Evolutionary conservation across 2,888 invertebrate species (phyloP).

Genomic region (Anthophora plumipes): DNA sequence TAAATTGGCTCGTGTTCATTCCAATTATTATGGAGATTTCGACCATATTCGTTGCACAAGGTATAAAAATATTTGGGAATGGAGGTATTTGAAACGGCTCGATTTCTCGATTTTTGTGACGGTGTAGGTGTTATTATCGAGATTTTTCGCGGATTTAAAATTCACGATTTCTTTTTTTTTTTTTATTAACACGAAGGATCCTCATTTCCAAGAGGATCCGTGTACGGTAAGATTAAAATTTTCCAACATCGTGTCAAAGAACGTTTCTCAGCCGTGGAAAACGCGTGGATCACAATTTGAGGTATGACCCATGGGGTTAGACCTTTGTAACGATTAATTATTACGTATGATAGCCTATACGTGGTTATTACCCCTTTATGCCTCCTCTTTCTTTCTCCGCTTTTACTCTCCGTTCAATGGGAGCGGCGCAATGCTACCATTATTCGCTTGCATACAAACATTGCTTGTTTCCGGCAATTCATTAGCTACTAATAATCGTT

Average conservation of each 20-base stretch:
- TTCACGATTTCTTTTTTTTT: too few species aligned
- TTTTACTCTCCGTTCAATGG: slow-evolving; percentile 11
- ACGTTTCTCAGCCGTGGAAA: background rate
- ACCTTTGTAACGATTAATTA: slow-evolving; percentile 25
- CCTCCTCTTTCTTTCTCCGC: background rate
- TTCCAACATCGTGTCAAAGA: background rate
- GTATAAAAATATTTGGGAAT: too few species aligned
- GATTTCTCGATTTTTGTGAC: too few species aligned
- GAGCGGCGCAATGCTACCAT: background rate
- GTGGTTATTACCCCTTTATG: background rate
- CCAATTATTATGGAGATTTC: too few species aligned
- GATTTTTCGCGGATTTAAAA: too few species aligned
- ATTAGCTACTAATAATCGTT: slow-evolving; percentile 40
- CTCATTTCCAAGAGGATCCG: too few species aligned
- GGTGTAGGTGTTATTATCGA: too few species aligned
- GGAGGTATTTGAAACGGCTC: too few species aligned
- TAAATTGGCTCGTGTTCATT: too few species aligned
- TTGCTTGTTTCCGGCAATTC: slow-evolving; percentile 47
- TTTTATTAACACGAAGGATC: too few species aligned
- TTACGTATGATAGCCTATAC: slow-evolving; percentile 1
- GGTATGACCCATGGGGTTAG: background rate
- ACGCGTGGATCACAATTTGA: background rate
- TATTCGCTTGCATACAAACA: slow-evolving; percentile 27
- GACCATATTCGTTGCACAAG: too few species aligned
- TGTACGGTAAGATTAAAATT: background rate